A percentile compares a stretch with the other conserved stretches of the same genome.
These are phyloP conservation scores for Pangasianodon gigas DNA, from an alignment of 2,113 vertebrate species.

Conservation along the genomic window DNA sequence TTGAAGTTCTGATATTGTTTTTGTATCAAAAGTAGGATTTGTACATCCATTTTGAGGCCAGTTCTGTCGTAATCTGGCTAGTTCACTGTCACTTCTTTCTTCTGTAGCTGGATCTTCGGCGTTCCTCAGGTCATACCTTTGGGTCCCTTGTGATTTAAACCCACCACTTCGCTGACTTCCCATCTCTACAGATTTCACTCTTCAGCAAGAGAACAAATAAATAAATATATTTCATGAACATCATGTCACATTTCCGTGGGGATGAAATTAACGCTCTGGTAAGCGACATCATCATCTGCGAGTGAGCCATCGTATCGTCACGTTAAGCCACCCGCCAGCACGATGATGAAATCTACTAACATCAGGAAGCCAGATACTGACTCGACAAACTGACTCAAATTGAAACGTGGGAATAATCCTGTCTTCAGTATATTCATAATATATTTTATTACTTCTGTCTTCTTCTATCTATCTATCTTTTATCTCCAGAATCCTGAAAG, in stretches of 20 bases:
- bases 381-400: neutral
- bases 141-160: neutral
- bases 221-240: neutral
- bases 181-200: neutral
- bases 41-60: neutral
- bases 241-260: neutral
- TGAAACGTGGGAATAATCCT: neutral
- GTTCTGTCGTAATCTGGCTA: neutral
- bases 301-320: neutral
- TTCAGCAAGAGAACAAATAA: neutral
- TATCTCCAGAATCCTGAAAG: neutral
- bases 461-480: neutral
- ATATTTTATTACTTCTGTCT: neutral
- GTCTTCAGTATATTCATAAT: neutral
- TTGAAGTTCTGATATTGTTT: neutral
- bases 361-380: neutral
- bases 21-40: neutral
- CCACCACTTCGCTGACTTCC: neutral
- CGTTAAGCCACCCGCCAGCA: neutral
- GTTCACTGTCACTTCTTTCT: neutral
- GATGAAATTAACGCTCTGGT: neutral
- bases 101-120: neutral
- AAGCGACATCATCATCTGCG: neutral
- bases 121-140: neutral
- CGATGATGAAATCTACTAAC: neutral